Evolutionary conservation across 2,113 vertebrate species (phyloP).

Genomic region (Litocranius walleri): DNA sequence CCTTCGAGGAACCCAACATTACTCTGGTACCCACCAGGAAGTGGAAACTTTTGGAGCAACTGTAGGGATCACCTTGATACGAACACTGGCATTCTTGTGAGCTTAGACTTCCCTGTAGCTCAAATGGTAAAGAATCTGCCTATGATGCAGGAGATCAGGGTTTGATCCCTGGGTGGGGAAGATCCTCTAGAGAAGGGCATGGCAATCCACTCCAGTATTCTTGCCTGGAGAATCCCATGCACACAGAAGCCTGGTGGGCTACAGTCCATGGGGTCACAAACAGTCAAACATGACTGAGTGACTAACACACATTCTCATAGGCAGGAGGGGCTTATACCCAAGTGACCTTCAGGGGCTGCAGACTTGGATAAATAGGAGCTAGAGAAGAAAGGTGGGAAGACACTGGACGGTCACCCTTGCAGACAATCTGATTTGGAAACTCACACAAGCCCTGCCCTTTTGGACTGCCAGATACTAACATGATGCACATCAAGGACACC

Average conservation of each 20-base stretch:
- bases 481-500: background rate
- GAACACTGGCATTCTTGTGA: background rate
- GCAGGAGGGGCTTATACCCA: background rate
- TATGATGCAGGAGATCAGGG: background rate
- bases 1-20: background rate
- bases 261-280: background rate
- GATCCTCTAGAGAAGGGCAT: background rate
- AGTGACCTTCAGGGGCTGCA: background rate
- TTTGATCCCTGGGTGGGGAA: background rate
- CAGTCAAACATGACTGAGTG: background rate
- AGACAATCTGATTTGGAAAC: background rate
- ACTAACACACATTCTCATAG: background rate
- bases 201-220: background rate
- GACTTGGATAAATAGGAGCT: background rate
- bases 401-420: background rate
- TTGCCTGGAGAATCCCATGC: background rate
- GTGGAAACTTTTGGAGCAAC: background rate
- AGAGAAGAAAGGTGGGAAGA: background rate
- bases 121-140: background rate
- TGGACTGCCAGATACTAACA: background rate
- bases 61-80: background rate
- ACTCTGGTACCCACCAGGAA: background rate
- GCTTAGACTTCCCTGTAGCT: background rate
- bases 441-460: background rate
- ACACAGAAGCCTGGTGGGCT: background rate